phyloP scores from a whole-genome alignment of 2,888 invertebrate genomes.

The Hirtodrosophila duncani region DNA sequence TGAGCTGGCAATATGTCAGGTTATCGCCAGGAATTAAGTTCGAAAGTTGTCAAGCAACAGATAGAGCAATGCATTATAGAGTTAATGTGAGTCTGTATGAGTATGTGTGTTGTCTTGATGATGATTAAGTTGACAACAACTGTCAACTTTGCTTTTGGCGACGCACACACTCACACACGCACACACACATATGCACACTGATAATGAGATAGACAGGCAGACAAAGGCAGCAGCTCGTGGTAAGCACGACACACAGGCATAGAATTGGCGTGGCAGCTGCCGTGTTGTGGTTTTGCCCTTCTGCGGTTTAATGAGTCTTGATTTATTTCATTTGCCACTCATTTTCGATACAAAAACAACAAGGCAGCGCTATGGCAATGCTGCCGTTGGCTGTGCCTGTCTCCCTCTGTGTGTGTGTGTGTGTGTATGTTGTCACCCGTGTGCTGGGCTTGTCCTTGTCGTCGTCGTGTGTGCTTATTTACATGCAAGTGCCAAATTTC shows the following conservation, averaged over 20 bases:
- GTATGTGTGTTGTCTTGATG: conserved; percentile 38
- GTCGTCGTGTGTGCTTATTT: conserved; percentile 38
- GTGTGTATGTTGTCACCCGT: conserved; percentile 36
- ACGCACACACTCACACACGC: conserved; percentile 4
- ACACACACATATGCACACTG: neutral
- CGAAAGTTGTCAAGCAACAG: conserved; percentile 31
- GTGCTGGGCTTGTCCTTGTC: conserved; percentile 13
- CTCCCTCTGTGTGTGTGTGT: no score
- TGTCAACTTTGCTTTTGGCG: conserved; percentile 61
- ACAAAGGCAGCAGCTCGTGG: neutral
- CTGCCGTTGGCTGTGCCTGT: neutral
- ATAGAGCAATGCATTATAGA: neutral
- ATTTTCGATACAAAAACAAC: conserved; percentile 43
- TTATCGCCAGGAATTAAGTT: conserved; percentile 64
- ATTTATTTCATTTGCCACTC: conserved; percentile 66
- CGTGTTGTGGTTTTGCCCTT: conserved; percentile 43
- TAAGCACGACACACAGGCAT: neutral
- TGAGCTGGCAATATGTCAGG: conserved; percentile 68
- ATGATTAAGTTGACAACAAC: conserved; percentile 72
- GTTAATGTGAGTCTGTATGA: conserved; percentile 3
- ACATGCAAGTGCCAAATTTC: conserved; percentile 54
- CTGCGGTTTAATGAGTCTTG: conserved; percentile 69
- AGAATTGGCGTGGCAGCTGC: conserved; percentile 35
- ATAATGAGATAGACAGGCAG: neutral
- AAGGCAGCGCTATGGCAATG: conserved; percentile 8